Conservation (phyloP, 2,113 vertebrate genomes). For the Elachura formosa region DNA sequence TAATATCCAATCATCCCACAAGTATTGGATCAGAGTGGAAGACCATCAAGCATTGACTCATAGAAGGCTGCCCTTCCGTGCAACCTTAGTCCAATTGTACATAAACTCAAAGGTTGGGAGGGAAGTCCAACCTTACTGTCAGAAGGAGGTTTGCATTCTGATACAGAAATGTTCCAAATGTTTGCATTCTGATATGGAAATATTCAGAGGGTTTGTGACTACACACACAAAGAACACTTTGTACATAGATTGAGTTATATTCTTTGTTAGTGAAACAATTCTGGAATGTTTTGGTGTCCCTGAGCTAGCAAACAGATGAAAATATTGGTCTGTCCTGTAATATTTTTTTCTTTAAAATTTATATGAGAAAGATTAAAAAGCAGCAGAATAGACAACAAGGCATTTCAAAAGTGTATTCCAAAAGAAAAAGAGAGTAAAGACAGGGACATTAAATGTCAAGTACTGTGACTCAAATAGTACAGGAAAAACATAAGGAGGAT, state of each 20-base stretch:
- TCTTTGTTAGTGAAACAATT: slow-evolving; percentile 17
- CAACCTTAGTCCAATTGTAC: background rate
- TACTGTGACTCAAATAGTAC: background rate
- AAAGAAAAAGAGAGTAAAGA: background rate
- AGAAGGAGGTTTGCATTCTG: background rate
- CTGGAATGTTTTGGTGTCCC: slow-evolving; percentile 21
- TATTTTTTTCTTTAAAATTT: background rate
- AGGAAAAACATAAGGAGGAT: background rate
- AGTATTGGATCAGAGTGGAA: background rate
- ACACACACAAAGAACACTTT: slow-evolving; percentile 36
- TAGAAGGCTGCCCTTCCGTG: background rate
- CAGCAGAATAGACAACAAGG: background rate
- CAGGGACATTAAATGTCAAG: background rate
- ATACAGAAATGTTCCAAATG: background rate
- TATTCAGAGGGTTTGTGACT: background rate
- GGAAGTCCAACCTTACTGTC: background rate
- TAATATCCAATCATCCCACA: background rate
- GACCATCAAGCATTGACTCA: background rate
- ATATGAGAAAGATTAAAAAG: background rate
- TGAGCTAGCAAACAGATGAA: background rate
- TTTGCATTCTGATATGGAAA: background rate
- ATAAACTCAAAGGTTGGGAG: background rate
- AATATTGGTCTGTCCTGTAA: background rate
- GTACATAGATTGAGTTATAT: background rate
- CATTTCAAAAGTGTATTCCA: background rate